Conservation (phyloP, 2,888 invertebrate species). For the Drosophila robusta region DNA sequence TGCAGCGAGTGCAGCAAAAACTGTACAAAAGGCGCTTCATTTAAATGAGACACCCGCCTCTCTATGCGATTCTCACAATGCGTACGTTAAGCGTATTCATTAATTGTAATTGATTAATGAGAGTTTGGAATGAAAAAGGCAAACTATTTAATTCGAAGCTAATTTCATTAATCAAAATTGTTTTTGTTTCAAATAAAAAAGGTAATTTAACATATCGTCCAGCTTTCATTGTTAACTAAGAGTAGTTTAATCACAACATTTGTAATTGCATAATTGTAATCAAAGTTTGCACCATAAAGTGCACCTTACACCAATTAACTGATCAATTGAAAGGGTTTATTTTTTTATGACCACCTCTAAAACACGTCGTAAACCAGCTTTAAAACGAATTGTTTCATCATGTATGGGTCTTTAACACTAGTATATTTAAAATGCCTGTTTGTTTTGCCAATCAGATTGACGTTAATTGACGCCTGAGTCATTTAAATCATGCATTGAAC, state of each 20-base stretch:
- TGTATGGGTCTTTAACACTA: not conserved
- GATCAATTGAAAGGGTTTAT: not conserved
- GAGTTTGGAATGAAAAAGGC: not conserved
- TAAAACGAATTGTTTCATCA: not conserved
- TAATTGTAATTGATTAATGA: not conserved
- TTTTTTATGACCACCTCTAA: not conserved
- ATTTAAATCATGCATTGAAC: conserved; percentile 11
- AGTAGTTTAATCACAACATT: too few relatives aligned
- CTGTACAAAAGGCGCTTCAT: not conserved
- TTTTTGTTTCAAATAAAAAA: not conserved
- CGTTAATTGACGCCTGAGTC: conserved; percentile 24
- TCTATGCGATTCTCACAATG: not conserved
- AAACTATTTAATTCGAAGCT: not conserved
- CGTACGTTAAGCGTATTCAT: too few relatives aligned
- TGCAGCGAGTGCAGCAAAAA: not conserved
- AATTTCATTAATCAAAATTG: not conserved
- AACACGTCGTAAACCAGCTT: not conserved
- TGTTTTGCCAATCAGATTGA: conserved; percentile 17
- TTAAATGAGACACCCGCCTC: not conserved
- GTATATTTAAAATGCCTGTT: not conserved
- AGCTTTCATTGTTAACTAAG: too few relatives aligned
- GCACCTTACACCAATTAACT: not conserved
- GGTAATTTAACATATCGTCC: too few relatives aligned
- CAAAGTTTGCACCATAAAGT: too few relatives aligned
- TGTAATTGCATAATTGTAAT: not conserved